Conservation (phyloP, 2,113 vertebrate genomes). For the Apistogramma diplotaenia region DNA sequence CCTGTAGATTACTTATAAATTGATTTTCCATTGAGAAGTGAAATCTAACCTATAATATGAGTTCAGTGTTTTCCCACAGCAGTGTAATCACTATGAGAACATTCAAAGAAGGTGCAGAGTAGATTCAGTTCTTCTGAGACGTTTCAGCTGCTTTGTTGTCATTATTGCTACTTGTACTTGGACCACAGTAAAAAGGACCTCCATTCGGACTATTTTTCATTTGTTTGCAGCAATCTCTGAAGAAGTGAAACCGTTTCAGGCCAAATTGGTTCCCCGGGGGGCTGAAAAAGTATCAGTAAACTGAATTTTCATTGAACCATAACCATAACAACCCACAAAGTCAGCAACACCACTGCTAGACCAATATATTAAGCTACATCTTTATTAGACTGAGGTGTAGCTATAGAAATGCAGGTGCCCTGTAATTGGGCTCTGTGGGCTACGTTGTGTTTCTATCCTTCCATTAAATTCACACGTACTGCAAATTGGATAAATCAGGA, state of each 20-base stretch:
- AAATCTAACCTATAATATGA: background rate
- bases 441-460: constrained; percentile 1
- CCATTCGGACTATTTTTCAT: constrained; percentile 6
- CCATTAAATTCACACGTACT: constrained; percentile 36
- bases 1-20: background rate
- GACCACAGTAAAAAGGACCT: background rate
- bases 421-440: constrained; percentile 59
- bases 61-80: background rate
- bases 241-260: constrained; percentile 22
- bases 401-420: constrained; percentile 18
- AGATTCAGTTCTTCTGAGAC: background rate
- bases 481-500: constrained; percentile 22
- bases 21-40: background rate
- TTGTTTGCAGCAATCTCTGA: background rate
- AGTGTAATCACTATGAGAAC: background rate
- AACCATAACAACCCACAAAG: constrained; percentile 26
- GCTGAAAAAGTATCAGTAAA: constrained; percentile 22
- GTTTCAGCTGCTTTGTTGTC: background rate
- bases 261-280: constrained; percentile 33
- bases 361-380: background rate
- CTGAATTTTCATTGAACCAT: constrained; percentile 34
- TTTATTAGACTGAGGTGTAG: constrained; percentile 8
- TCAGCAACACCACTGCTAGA: constrained; percentile 10
- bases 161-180: background rate
- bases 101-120: background rate